These are phyloP conservation scores for Sinocyclocheilus maitianheensis DNA, from an alignment of 2,113 vertebrate species.

Conservation along the genomic window DNA sequence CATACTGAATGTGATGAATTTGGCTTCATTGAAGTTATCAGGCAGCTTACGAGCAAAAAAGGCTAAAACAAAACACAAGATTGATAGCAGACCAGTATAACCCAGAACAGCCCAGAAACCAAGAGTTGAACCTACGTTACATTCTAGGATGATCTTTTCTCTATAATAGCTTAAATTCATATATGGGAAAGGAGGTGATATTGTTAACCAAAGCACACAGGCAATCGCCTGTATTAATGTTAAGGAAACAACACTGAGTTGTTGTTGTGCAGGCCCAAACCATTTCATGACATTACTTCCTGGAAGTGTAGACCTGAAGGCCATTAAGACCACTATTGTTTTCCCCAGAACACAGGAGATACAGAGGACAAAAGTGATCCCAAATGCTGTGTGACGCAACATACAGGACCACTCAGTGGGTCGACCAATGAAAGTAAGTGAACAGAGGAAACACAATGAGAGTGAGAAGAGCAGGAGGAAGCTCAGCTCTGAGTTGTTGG, in stretches of 20 bases:
- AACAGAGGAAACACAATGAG: slow-evolving; percentile 34
- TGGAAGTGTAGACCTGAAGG: slow-evolving; percentile 59
- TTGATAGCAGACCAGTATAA: slow-evolving; percentile 68
- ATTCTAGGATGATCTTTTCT: slow-evolving; percentile 70
- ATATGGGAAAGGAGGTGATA: slow-evolving; percentile 67
- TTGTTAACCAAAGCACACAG: slow-evolving; percentile 68
- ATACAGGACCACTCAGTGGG: slow-evolving; percentile 1
- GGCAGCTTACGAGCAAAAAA: slow-evolving; percentile 60
- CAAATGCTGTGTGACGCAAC: slow-evolving; percentile 45
- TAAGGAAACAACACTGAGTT: slow-evolving; percentile 65
- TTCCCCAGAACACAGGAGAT: slow-evolving; percentile 62
- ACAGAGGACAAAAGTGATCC: slow-evolving; percentile 60
- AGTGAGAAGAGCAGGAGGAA: too few relatives aligned
- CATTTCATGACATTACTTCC: slow-evolving; percentile 53
- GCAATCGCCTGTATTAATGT: slow-evolving; percentile 68
- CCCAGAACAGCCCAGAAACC: slow-evolving; percentile 71
- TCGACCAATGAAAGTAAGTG: background rate
- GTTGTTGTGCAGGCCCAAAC: background rate
- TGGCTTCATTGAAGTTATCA: slow-evolving; percentile 68
- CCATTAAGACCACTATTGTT: slow-evolving; percentile 62
- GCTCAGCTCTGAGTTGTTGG: slow-evolving; percentile 18
- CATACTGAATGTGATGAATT: slow-evolving; percentile 68
- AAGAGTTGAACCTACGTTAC: slow-evolving; percentile 65
- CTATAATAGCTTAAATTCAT: slow-evolving; percentile 65
- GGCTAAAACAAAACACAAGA: slow-evolving; percentile 62